These are phyloP conservation scores for Drosophila micromelanica DNA, from an alignment of 1,140 invertebrate genomes.

Conservation along the genomic window DNA sequence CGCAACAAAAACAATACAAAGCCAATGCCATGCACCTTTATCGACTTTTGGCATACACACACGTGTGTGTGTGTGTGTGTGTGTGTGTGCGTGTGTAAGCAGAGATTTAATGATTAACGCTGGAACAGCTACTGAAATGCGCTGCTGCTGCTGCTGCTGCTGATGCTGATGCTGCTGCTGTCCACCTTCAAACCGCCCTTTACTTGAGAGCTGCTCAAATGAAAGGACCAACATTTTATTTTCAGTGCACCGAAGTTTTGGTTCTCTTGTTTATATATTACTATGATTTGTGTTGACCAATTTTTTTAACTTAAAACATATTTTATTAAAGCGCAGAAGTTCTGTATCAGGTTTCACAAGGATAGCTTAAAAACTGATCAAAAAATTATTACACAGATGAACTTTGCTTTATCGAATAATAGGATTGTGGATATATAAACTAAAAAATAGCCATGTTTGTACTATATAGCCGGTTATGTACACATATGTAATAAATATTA, in stretches of 20 bases:
- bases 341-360: too few relatives aligned
- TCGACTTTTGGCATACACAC: slow-evolving; percentile 51
- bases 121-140: slow-evolving; percentile 39
- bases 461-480: too few relatives aligned
- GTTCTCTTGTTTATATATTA: slow-evolving; percentile 1
- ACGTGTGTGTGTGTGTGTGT: background rate
- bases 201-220: slow-evolving; percentile 54
- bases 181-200: slow-evolving; percentile 34
- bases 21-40: slow-evolving; percentile 63
- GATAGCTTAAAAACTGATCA: too few relatives aligned
- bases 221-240: slow-evolving; percentile 16
- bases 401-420: too few relatives aligned
- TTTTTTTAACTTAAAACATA: background rate
- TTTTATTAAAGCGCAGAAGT: background rate
- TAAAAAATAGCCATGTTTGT: too few relatives aligned
- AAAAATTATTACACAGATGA: too few relatives aligned
- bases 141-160: background rate
- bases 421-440: too few relatives aligned
- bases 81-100: slow-evolving; percentile 47
- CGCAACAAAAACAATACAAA: slow-evolving; percentile 48
- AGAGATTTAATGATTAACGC: slow-evolving; percentile 78
- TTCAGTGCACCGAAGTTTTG: slow-evolving; percentile 1
- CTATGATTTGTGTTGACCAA: background rate
- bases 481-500: too few relatives aligned
- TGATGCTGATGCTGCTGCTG: background rate